Conservation (phyloP, 2,113 vertebrate species). For the Stictonetta naevosa region DNA sequence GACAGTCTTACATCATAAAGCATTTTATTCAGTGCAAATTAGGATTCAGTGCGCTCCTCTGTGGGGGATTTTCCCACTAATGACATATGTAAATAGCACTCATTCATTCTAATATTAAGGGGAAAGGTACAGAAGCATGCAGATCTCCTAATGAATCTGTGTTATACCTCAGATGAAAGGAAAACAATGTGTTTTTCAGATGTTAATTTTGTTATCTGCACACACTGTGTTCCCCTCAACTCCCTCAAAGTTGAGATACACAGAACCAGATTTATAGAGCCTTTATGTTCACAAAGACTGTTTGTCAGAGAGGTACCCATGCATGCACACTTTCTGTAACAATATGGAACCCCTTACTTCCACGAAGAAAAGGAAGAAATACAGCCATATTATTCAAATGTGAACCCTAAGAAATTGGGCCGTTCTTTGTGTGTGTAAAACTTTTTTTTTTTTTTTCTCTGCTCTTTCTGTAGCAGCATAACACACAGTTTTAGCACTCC, state of each 20-base stretch:
- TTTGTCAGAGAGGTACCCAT: conserved; percentile 50
- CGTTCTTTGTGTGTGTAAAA: conserved; percentile 28
- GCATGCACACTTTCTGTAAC: not conserved
- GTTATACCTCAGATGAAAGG: conserved; percentile 61
- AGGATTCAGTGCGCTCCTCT: conserved; percentile 54
- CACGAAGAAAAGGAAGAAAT: conserved; percentile 47
- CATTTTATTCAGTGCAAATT: conserved; percentile 64
- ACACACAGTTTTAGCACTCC: not conserved
- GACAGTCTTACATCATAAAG: conserved; percentile 66
- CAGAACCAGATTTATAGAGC: conserved; percentile 55
- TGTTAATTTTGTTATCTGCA: conserved; percentile 55
- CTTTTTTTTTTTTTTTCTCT: not conserved
- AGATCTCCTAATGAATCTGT: conserved; percentile 61
- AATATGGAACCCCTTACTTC: conserved; percentile 37
- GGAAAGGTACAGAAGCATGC: conserved; percentile 62
- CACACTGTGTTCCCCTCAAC: not conserved
- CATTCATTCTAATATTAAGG: conserved; percentile 63
- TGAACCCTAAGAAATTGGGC: not conserved
- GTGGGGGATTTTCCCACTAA: conserved; percentile 69
- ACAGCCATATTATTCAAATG: conserved; percentile 46
- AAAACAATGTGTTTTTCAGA: conserved; percentile 64
- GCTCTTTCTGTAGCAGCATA: not conserved
- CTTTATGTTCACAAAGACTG: conserved; percentile 20
- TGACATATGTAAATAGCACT: conserved; percentile 68
- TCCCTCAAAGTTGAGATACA: conserved; percentile 21